Evolutionary conservation across 2,797 vertebrate genomes (phyloP), one percentile per base, ranked within the genome.

Genomic region (Picus viridis): DNA sequence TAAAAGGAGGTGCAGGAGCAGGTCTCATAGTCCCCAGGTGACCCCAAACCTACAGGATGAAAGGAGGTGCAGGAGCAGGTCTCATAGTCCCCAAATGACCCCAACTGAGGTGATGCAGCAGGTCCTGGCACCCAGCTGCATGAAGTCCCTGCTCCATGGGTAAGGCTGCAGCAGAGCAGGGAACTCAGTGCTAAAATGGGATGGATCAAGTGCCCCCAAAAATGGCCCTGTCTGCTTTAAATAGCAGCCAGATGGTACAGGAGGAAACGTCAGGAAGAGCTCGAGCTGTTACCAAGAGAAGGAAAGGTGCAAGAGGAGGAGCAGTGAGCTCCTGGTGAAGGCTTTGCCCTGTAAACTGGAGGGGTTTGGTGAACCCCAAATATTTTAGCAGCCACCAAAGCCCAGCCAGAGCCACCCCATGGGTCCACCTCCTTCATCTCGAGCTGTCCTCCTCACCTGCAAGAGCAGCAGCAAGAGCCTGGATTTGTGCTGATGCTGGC

Each of bases 311-410:
- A 2, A 32, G 49, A 8, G 5, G 68, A 80, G 63, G 56, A 79
- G 71, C 34, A 39, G 63, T 2, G 0, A 7, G 75, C 69, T 4
- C 56, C 56, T 6, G 3, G 3, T 1, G 14, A 16, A 53, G 43
- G 84, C 13, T 16, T 68, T 56, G 34, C n/a, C 67, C 81, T 51
- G 54, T 27, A 19, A 82, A 58, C 9, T 26, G 70, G 23, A 22
- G 58, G 18, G 6, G 9, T 23, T 26, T 3, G 27, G 83, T 2
- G 1, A 27, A 65, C 45, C 69, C 47, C 41, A 7, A 29, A 43
- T 1, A 0, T 36, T 59, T 32, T 0, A 5, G 49, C 29, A 71
- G 34, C 41, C 32, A 5, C 49, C 3, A 2, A 8, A 72, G 54
- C 34, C 59, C 65, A 34, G 30, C 41, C 56, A 2, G 58, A n/a